phyloP scores from a whole-genome alignment of 2,797 vertebrate genomes.

The Falco peregrinus region DNA sequence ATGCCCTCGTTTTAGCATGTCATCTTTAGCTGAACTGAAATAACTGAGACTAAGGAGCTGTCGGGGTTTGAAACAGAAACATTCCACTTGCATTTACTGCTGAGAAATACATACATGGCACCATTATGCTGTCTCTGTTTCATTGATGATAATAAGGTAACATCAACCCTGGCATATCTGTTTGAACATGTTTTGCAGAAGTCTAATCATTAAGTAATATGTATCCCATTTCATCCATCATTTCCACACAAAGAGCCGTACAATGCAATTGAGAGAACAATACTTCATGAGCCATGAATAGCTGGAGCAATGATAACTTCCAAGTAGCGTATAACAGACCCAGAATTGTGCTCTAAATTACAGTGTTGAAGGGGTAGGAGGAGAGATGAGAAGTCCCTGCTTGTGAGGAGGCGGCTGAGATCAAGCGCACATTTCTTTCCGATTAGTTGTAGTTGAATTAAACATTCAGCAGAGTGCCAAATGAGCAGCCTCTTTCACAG shows the following conservation, averaged over 20 bases:
- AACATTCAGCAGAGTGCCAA: neutral
- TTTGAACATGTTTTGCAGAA: conserved; percentile 61
- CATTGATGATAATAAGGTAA: conserved; percentile 56
- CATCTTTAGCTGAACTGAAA: conserved; percentile 58
- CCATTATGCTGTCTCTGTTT: conserved; percentile 16
- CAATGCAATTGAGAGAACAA: conserved; percentile 8
- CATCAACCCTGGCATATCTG: conserved; percentile 43
- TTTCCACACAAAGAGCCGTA: conserved; percentile 23
- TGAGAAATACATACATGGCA: conserved; percentile 32
- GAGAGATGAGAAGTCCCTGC: neutral
- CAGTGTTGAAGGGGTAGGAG: neutral
- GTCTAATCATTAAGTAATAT: conserved; percentile 48
- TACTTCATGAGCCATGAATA: conserved; percentile 48
- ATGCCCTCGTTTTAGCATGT: conserved; percentile 59
- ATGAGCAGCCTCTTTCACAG: neutral
- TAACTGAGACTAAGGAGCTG: conserved; percentile 59
- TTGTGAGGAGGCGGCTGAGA: neutral
- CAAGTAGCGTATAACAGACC: neutral
- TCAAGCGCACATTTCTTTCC: neutral
- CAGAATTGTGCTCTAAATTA: neutral
- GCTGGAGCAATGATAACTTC: conserved; percentile 10
- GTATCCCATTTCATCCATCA: conserved; percentile 40
- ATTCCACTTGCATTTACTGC: conserved; percentile 45
- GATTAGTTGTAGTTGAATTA: neutral
- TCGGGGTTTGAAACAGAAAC: conserved; percentile 15